These are phyloP conservation scores for Bufo bufo DNA, from an alignment of 2,113 vertebrate genomes.

Conservation along the genomic window DNA sequence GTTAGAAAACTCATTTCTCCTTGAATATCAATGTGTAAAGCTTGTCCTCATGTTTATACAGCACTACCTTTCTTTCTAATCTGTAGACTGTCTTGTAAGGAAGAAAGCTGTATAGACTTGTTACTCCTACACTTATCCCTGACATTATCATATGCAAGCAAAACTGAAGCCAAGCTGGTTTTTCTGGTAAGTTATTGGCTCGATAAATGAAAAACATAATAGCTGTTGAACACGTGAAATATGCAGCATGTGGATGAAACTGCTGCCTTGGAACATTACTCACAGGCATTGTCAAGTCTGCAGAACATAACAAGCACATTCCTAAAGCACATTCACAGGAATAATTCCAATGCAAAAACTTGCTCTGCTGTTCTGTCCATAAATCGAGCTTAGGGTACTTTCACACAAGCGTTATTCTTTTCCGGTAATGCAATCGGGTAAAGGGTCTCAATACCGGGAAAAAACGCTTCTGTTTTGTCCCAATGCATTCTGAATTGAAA, in stretches of 20 bases:
- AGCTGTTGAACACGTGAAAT: constrained; percentile 17
- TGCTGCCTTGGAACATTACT: constrained; percentile 3
- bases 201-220: not conserved
- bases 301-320: not conserved
- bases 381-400: not conserved
- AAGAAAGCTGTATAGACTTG: constrained; percentile 12
- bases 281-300: constrained; percentile 7
- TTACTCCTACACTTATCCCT: constrained; percentile 32
- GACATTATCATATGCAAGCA: constrained; percentile 25
- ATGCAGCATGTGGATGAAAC: constrained; percentile 14
- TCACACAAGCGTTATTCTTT: too few species aligned
- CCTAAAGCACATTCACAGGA: not conserved
- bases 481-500: too few species aligned
- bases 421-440: too few species aligned
- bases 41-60: not conserved
- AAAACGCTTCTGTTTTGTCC: too few species aligned
- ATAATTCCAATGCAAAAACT: not conserved
- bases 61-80: not conserved
- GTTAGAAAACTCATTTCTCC: not conserved
- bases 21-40: constrained; percentile 11
- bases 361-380: not conserved
- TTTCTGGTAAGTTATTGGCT: constrained; percentile 40
- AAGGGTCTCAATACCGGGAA: too few species aligned
- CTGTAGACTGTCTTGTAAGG: not conserved
- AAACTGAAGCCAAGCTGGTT: constrained; percentile 44